Evolutionary conservation across 2,797 vertebrate genomes (phyloP).

Genomic region (Urosaurus nigricauda): DNA sequence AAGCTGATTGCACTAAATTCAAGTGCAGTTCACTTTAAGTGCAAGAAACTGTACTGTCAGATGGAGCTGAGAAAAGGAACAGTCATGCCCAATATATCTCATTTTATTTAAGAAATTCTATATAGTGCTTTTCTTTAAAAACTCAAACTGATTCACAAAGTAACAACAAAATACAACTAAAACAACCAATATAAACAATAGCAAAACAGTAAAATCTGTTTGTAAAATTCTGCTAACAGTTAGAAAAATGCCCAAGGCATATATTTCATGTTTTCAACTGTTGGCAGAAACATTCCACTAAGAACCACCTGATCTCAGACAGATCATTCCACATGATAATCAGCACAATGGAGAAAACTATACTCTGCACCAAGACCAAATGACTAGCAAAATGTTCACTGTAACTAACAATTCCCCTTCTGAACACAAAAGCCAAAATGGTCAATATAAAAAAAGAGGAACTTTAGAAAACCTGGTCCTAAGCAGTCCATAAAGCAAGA

Average conservation of each 20-base stretch:
- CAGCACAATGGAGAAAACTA: background rate
- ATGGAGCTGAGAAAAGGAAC: background rate
- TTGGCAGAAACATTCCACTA: background rate
- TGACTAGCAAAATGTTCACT: background rate
- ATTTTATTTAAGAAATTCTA: background rate
- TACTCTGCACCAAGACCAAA: background rate
- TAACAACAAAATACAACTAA: background rate
- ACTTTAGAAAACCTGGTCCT: background rate
- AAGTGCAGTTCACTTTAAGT: background rate
- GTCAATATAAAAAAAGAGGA: too few relatives aligned
- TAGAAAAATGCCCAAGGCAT: background rate
- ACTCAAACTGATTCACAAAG: background rate
- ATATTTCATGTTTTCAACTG: background rate
- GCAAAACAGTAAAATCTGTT: background rate
- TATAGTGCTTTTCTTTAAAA: background rate
- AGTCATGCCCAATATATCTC: background rate
- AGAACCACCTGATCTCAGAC: background rate
- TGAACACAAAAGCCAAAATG: background rate
- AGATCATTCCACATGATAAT: background rate
- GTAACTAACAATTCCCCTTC: background rate
- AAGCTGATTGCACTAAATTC: background rate
- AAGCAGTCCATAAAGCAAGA: background rate
- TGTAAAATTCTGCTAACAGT: background rate
- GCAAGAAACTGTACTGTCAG: background rate
- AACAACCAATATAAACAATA: background rate